Conservation (phyloP, 2,113 vertebrate genomes). For the Ascaphus truei region DNA sequence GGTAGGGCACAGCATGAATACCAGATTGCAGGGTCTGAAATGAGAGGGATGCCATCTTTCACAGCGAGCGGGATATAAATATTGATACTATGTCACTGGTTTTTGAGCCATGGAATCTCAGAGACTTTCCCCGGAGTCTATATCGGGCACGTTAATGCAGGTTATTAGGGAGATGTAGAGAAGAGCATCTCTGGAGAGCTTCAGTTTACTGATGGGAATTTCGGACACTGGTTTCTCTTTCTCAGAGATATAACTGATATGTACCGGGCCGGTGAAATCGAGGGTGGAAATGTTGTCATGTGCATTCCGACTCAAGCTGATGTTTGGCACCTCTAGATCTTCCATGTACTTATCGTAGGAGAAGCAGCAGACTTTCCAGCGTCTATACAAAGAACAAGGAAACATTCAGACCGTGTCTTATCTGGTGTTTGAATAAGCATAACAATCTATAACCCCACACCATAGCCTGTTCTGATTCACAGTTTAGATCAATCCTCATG, state of each 20-base stretch:
- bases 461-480: too few species aligned
- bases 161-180: slow-evolving; percentile 27
- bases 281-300: neutral
- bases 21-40: too few species aligned
- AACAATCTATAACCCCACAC: too few species aligned
- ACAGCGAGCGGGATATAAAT: too few species aligned
- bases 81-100: neutral
- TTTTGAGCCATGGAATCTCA: neutral
- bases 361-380: neutral
- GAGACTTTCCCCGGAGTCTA: neutral
- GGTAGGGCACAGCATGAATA: too few species aligned
- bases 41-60: too few species aligned
- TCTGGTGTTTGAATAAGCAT: too few species aligned
- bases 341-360: slow-evolving; percentile 16
- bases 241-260: slow-evolving; percentile 33
- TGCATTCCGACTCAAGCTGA: rapidly evolving
- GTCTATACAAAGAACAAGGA: slow-evolving; percentile 23
- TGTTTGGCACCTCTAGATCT: slow-evolving; percentile 16
- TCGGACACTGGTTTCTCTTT: neutral
- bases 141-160: rapidly evolving
- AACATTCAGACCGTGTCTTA: too few species aligned
- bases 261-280: slow-evolving; percentile 24
- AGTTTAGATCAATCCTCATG: too few species aligned
- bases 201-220: slow-evolving; percentile 9
- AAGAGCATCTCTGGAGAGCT: neutral